A percentile compares a stretch with the other conserved stretches of the same genome.
These are phyloP conservation scores for Nanorana parkeri DNA, from an alignment of 2,113 vertebrate genomes.

Conservation along the genomic window DNA sequence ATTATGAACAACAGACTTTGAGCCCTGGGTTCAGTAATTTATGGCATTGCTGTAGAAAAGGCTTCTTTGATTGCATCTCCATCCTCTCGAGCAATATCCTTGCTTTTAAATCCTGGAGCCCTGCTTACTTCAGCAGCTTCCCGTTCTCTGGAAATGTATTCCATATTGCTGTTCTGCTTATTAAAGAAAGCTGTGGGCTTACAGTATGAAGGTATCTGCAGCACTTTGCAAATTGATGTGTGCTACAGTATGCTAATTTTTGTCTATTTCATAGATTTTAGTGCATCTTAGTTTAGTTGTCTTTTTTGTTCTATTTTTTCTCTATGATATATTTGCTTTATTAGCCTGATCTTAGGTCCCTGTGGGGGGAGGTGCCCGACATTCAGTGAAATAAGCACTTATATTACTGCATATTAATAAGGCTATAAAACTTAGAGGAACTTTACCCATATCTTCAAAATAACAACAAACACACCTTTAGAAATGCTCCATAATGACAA, in stretches of 20 bases:
- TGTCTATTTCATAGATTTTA: background rate
- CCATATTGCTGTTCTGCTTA: conserved; percentile 13
- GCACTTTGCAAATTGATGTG: background rate
- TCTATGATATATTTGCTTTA: background rate
- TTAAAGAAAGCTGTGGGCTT: background rate
- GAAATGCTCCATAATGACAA: too few relatives aligned
- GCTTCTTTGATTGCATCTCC: conserved; percentile 1
- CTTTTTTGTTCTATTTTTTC: too few relatives aligned
- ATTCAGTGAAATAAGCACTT: too few relatives aligned
- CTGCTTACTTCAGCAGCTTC: background rate
- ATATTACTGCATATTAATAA: too few relatives aligned
- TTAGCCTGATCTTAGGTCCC: background rate
- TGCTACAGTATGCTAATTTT: background rate
- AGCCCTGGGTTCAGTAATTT: conserved; percentile 4
- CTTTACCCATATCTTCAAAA: too few relatives aligned
- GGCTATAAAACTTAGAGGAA: too few relatives aligned
- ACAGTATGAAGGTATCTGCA: background rate
- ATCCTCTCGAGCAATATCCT: background rate
- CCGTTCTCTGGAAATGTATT: background rate
- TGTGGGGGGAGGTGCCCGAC: background rate
- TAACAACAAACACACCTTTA: too few relatives aligned
- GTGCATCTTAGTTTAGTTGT: too few relatives aligned
- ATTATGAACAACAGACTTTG: background rate
- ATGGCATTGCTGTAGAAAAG: background rate
- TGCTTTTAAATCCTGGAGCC: background rate